These are phyloP conservation scores for Drosophila pseudoobscura DNA, from an alignment of 1,140 invertebrate genomes.

Conservation along the genomic window DNA sequence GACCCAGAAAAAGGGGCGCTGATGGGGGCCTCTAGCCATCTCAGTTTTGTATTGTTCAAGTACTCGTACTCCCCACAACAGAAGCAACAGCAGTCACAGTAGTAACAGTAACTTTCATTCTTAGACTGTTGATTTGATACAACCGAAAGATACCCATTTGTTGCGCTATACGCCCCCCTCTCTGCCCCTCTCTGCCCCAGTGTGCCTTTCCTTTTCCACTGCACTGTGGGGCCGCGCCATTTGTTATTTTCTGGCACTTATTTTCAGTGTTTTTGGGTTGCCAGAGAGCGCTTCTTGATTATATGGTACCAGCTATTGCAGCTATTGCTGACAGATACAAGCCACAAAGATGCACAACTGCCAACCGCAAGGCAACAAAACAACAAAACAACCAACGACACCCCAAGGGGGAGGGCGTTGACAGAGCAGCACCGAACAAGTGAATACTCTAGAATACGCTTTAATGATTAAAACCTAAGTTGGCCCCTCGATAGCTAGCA, in stretches of 20 bases:
- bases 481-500: too few relatives aligned
- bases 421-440: too few relatives aligned
- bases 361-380: constrained; percentile 19
- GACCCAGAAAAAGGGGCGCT: background rate
- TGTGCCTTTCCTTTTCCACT: too few relatives aligned
- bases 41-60: constrained; percentile 9
- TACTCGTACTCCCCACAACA: background rate
- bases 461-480: too few relatives aligned
- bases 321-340: constrained; percentile 56
- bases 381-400: constrained; percentile 12
- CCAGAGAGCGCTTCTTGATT: constrained; percentile 58
- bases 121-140: constrained; percentile 23
- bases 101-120: constrained; percentile 59
- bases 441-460: too few relatives aligned
- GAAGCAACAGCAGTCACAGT: background rate
- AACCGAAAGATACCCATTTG: constrained; percentile 55
- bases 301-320: constrained; percentile 70
- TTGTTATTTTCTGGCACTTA: constrained; percentile 40
- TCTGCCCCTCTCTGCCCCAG: too few relatives aligned
- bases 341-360: constrained; percentile 36
- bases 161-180: constrained; percentile 7
- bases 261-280: constrained; percentile 60
- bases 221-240: constrained; percentile 19
- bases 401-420: constrained; percentile 13
- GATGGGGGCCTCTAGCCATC: background rate